Evolutionary conservation across 2,888 invertebrate species (phyloP), one percentile per base, ranked within the genome.

Genomic region (Meganola albula): DNA sequence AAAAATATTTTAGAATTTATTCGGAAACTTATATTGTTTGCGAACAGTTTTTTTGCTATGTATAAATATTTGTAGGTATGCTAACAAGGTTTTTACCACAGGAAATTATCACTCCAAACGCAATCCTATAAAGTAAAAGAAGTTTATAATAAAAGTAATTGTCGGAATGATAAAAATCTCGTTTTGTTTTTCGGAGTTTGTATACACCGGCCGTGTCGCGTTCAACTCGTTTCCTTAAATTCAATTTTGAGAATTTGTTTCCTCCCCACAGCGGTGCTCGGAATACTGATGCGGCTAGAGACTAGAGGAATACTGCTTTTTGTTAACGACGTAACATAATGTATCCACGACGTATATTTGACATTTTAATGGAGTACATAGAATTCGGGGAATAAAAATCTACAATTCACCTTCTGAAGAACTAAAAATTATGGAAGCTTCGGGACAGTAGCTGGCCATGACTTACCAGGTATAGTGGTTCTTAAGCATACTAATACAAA

Each of bases 161-260:
- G 76, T 74, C 67, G 64, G 75, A 77, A 74, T 75, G 70, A 78
- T 74, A 78, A 74, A 80, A 82, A 82, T 78, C 77, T 76, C 72
- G 69, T 75, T 76, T 72, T 74, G 44, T 74, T 73, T 73, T 63
- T 64, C 63, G 54, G 54, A 79, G 78, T 82, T 83, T 77, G 72
- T 82, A 63, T 75, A 77, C 72, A 56, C 70, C 66, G 73, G 74
- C 82, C 78, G 84, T 80, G 84, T 83, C 79, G 84, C 80, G 80
- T 82, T 79, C 83, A 82, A 82, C 83, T 84, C 83, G 84, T 84
- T 84, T 77, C 82, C 66, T 74, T 82, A 84, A 84, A 85, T 85
- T 84, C 85, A 85, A 85, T 85, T 85, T 84, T 83, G 84, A 79
- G 78, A 84, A 85, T 85, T 85, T 84, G 85, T 85, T 82, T 77